Evolutionary conservation across 2,113 vertebrate species (phyloP).

Genomic region (Solea solea): DNA sequence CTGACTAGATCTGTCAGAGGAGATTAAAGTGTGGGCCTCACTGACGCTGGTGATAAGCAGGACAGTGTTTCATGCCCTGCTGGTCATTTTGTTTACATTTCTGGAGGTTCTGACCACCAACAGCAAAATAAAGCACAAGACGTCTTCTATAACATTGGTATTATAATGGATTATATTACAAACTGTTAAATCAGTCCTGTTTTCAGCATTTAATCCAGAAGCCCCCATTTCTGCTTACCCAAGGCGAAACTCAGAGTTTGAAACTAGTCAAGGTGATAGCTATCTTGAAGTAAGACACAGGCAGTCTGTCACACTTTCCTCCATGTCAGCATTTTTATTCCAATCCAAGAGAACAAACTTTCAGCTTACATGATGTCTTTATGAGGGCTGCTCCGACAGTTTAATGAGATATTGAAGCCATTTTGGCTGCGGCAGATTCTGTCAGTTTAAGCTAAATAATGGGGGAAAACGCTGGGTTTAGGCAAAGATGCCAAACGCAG

Average conservation of each 20-base stretch:
- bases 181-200: background rate
- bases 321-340: constrained; percentile 22
- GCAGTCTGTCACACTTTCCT: constrained; percentile 11
- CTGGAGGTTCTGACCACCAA: background rate
- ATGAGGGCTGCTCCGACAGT: constrained; percentile 7
- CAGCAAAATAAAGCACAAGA: background rate
- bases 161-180: background rate
- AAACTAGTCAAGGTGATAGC: background rate
- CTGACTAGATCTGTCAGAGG: background rate
- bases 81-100: background rate
- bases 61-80: background rate
- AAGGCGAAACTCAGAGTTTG: background rate
- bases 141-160: background rate
- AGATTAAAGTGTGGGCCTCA: background rate
- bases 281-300: constrained; percentile 10
- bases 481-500: constrained; percentile 27
- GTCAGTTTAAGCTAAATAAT: constrained; percentile 16
- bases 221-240: background rate
- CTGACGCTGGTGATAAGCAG: background rate
- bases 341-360: background rate
- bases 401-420: constrained; percentile 21
- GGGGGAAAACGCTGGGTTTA: constrained; percentile 25
- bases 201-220: background rate
- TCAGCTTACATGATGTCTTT: background rate
- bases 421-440: constrained; percentile 10